Percentiles rank a stretch among this genome's conserved stretches.
Evolutionary conservation across 2,888 invertebrate genomes (phyloP).

Genomic region (Eucera pruinosa): DNA sequence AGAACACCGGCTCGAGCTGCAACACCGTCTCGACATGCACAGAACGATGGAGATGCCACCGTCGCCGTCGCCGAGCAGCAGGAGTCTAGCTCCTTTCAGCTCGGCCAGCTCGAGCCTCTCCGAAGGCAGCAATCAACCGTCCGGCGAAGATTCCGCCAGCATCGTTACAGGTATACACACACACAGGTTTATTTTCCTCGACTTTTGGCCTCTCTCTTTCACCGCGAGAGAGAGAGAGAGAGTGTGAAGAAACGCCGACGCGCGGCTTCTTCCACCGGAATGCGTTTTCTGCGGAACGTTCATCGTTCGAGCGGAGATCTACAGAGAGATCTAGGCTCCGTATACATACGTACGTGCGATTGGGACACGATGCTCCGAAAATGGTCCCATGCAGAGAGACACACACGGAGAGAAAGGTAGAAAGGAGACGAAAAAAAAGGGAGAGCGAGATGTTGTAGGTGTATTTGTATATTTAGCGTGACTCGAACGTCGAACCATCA

Average conservation of each 20-base stretch:
- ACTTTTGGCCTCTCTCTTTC: conserved; percentile 56
- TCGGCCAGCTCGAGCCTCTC: conserved; percentile 95
- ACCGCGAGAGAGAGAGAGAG: conserved; percentile 6
- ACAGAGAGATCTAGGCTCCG: conserved; percentile 20
- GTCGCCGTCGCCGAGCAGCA: conserved; percentile 94
- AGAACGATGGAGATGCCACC: conserved; percentile 87
- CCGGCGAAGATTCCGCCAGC: conserved; percentile 89
- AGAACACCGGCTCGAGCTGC: conserved; percentile 83
- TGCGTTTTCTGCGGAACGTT: neutral
- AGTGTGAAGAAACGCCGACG: neutral
- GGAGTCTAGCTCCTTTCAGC: conserved; percentile 92
- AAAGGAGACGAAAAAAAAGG: neutral
- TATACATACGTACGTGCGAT: conserved; percentile 30
- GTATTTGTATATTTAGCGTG: conserved; percentile 32
- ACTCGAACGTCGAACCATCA: conserved; percentile 73
- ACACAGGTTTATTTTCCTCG: conserved; percentile 60
- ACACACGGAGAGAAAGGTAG: neutral
- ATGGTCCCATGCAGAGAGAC: neutral
- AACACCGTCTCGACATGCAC: conserved; percentile 83
- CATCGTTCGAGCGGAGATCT: too few species aligned
- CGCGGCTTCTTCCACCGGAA: neutral
- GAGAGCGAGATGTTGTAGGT: conserved; percentile 13
- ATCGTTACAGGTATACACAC: conserved; percentile 91
- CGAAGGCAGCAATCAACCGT: conserved; percentile 87
- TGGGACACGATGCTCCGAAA: neutral